phyloP scores from a whole-genome alignment of 2,113 vertebrate species.

The Ochotona princeps region DNA sequence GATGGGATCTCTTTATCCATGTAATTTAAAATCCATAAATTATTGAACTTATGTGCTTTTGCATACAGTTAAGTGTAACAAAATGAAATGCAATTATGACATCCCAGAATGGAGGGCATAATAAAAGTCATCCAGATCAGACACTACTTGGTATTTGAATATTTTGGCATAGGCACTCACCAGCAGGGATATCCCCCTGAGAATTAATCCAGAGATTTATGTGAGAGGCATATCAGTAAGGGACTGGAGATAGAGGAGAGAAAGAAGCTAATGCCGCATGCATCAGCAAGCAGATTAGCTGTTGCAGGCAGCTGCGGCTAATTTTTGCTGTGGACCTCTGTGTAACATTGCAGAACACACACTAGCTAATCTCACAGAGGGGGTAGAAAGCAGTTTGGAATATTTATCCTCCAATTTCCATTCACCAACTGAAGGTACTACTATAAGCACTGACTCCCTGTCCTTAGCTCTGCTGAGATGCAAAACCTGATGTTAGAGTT shows the following conservation, averaged over 20 bases:
- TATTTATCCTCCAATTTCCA: not conserved
- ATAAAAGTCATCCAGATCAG: not conserved
- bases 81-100: not conserved
- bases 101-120: not conserved
- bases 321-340: not conserved
- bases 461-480: not conserved
- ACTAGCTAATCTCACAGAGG: not conserved
- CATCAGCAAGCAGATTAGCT: not conserved
- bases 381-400: not conserved
- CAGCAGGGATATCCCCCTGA: not conserved
- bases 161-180: not conserved
- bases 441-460: not conserved
- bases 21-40: not conserved
- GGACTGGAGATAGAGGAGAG: not conserved
- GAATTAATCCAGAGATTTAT: not conserved
- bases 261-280: not conserved
- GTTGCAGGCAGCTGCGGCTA: not conserved
- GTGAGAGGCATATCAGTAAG: not conserved
- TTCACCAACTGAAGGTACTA: not conserved
- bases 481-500: not conserved
- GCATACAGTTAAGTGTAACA: not conserved
- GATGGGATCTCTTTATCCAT: not conserved
- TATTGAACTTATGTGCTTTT: not conserved
- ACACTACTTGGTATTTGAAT: not conserved
- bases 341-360: no score